These are phyloP conservation scores for Dendroctonus valens DNA, from an alignment of 1,140 invertebrate genomes.

Conservation along the genomic window DNA sequence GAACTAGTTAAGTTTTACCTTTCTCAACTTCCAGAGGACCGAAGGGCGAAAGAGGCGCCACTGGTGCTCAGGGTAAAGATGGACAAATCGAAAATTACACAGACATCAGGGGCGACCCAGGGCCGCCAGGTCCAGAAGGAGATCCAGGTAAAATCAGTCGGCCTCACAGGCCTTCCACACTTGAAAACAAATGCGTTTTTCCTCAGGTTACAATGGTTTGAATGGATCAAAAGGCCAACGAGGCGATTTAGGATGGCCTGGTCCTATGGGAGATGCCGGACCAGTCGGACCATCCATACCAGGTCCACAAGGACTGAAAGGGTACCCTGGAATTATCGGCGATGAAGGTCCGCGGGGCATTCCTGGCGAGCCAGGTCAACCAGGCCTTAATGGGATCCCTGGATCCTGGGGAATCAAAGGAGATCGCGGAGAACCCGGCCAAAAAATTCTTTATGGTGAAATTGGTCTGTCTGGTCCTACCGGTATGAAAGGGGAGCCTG, in stretches of 20 bases:
- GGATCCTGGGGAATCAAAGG: constrained; percentile 61
- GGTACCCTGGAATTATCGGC: constrained; percentile 62
- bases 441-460: constrained; percentile 53
- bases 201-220: constrained; percentile 51
- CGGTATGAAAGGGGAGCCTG: constrained; percentile 59
- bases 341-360: constrained; percentile 59
- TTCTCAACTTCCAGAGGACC: constrained; percentile 37
- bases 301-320: constrained; percentile 63
- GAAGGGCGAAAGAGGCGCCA: constrained; percentile 46
- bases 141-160: constrained; percentile 39
- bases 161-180: not conserved
- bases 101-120: constrained; percentile 39
- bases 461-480: constrained; percentile 56
- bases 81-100: constrained; percentile 30
- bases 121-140: constrained; percentile 42
- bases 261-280: constrained; percentile 61
- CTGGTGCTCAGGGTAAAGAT: constrained; percentile 42
- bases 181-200: not conserved
- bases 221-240: constrained; percentile 57
- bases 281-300: constrained; percentile 58
- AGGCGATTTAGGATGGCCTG: constrained; percentile 66
- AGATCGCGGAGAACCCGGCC: constrained; percentile 53
- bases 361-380: constrained; percentile 50
- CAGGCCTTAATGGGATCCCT: constrained; percentile 60
- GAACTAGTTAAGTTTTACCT: not conserved